A percentile compares a stretch with the other conserved stretches of the same genome.
Conservation (phyloP, 2,888 invertebrate species). For the Ochlodes sylvanus region DNA sequence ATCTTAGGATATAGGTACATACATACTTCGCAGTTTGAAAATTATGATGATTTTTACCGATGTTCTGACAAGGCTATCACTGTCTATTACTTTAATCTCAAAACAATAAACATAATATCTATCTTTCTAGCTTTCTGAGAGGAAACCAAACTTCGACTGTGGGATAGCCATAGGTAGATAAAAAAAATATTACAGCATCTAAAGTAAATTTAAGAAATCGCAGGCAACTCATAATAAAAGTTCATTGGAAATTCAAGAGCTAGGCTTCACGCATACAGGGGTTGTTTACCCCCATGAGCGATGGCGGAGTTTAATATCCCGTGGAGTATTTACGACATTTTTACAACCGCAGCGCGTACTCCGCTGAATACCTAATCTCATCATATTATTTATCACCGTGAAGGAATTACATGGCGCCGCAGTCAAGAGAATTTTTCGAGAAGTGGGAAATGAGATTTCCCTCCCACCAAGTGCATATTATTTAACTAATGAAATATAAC, state of each 20-base stretch:
- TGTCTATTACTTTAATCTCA: no score
- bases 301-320: constrained; percentile 42
- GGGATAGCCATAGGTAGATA: no score
- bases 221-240: constrained; percentile 1
- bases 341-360: constrained; percentile 41
- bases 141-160: no score
- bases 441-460: constrained; percentile 10
- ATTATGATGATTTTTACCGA: no score
- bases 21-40: no score
- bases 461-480: not conserved
- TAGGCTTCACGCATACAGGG: constrained; percentile 20
- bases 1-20: no score
- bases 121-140: no score
- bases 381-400: constrained; percentile 26
- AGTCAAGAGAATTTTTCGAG: constrained; percentile 3
- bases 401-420: constrained; percentile 21
- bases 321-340: constrained; percentile 48
- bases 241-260: constrained; percentile 32
- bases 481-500: no score
- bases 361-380: constrained; percentile 46
- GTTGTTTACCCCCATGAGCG: constrained; percentile 36
- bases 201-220: not conserved
- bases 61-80: no score
- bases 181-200: no score
- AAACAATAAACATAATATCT: no score